A percentile compares a stretch with the other conserved stretches of the same genome.
These are phyloP conservation scores for Dissostichus mawsoni DNA, from an alignment of 2,113 vertebrate species.

Conservation along the genomic window DNA sequence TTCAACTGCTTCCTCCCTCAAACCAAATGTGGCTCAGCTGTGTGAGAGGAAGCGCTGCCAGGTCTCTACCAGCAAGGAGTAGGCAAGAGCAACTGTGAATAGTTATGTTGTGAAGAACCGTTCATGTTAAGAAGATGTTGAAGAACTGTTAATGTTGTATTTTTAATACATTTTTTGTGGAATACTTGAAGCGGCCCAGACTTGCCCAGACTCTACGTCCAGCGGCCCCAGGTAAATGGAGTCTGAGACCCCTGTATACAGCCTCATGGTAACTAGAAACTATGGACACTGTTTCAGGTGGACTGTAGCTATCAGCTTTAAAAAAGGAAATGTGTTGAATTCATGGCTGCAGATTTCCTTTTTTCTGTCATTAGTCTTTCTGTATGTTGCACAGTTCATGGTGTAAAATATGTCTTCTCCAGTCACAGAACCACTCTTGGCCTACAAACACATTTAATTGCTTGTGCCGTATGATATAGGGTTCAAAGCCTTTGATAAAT, in stretches of 20 bases:
- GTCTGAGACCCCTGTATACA: not conserved
- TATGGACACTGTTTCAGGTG: conserved; percentile 12
- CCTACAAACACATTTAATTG: conserved; percentile 84
- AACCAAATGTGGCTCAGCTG: no score
- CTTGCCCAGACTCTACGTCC: no score
- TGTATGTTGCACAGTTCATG: conserved; percentile 1
- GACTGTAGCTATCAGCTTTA: conserved; percentile 2
- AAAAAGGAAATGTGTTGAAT: conserved; percentile 10
- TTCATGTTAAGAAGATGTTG: no score
- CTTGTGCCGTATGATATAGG: conserved; percentile 68
- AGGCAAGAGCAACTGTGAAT: no score
- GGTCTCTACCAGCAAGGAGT: no score
- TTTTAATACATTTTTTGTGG: no score
- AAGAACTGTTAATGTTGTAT: no score
- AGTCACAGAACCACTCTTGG: conserved; percentile 57
- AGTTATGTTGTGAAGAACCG: no score
- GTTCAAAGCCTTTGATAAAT: conserved; percentile 61
- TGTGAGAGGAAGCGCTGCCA: no score
- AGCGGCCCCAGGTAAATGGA: no score
- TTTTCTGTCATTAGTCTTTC: conserved; percentile 18
- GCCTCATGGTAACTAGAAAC: not conserved
- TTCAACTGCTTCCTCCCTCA: no score
- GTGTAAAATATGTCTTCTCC: conserved; percentile 27
- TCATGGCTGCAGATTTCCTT: conserved; percentile 9
- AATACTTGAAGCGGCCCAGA: no score